Base-by-base conservation (phyloP, 2,888 invertebrate genomes). In the Rotaria socialis region DNA sequence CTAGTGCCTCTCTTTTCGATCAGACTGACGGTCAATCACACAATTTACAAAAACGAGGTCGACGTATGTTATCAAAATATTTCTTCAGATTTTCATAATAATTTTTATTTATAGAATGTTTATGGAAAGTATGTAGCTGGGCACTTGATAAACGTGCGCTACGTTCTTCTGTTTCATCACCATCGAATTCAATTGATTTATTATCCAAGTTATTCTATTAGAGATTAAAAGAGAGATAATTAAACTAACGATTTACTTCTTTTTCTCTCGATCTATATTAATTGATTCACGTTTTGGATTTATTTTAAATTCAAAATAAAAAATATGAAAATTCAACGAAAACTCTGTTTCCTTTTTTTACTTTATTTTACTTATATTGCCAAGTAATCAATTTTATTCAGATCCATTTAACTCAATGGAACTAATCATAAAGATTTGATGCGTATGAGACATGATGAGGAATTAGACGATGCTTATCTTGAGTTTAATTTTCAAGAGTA, bases 101-200 rank as follows among this genome's bases (percentile, higher is more conserved):
- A 11, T 67, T 67, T 67, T 3, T 22, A 56, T 56, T 67, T 19
- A 4, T 67, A 80, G 75, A 80, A 80, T 80, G 75, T 24, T 47
- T 80, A 47, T 80, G 75, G 75, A 80, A 80, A 80, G 75, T 80
- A 47, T 80, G 75, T 14, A 80, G 75, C 47, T 80, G 75, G 75
- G 75, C 75, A 47, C 47, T 80, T 47, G 75, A 80, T 11, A 80
- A 80, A 47, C 75, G 75, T 47, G 43, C 75, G 41, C 22, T 75
- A 27, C 60, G 27, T 60, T 35, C 35, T 8, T 35, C 67, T 16
- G 16, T 16, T 35, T 27, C 67, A 35, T 16, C 67, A 19, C 16
- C 67, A 35, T 35, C 67, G 11, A 67, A 67, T 67, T 35, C 67
- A 11, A 2, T 67, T 16, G 67, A 67, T 35, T 5, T 16, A 16